Conservation (phyloP, 2,888 invertebrate genomes). For the Stegana nigrithorax region DNA sequence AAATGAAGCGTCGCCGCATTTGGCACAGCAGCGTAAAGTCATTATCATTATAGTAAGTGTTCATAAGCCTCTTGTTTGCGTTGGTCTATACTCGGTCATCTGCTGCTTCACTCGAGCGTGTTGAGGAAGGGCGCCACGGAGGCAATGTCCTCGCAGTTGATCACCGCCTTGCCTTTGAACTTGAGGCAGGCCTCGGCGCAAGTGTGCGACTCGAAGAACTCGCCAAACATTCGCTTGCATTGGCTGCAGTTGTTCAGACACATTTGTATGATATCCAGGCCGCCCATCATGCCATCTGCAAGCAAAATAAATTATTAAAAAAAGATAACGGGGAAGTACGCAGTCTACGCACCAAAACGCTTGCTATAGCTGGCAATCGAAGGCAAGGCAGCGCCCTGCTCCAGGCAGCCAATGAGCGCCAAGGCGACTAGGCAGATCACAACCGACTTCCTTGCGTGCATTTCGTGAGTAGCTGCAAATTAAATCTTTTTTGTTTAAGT, state of each 20-base stretch:
- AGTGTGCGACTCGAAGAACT: conserved; percentile 86
- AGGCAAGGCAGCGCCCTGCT: conserved; percentile 54
- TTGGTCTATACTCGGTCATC: too few relatives aligned
- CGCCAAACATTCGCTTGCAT: conserved; percentile 89
- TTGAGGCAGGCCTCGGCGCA: conserved; percentile 88
- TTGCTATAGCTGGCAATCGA: conserved; percentile 63
- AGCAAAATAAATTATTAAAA: conserved; percentile 4
- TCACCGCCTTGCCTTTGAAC: conserved; percentile 84
- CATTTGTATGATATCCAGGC: conserved; percentile 74
- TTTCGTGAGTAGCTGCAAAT: conserved; percentile 25
- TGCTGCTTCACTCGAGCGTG: conserved; percentile 70
- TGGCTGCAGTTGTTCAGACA: conserved; percentile 90
- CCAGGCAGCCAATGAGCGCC: conserved; percentile 40
- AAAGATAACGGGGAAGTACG: too few relatives aligned
- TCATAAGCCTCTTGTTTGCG: too few relatives aligned
- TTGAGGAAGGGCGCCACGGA: conserved; percentile 84
- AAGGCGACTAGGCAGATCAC: conserved; percentile 36
- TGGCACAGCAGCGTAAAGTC: too few relatives aligned
- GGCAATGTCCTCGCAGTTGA: conserved; percentile 85
- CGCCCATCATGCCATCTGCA: conserved; percentile 57
- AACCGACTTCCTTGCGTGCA: conserved; percentile 43
- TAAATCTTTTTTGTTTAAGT: neutral
- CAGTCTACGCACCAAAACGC: conserved; percentile 66
- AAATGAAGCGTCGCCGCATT: too few relatives aligned
- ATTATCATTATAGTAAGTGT: too few relatives aligned